Percentiles rank a stretch among this genome's conserved stretches.
Conservation (phyloP, 2,113 vertebrate species). For the Phoenicopterus ruber region DNA sequence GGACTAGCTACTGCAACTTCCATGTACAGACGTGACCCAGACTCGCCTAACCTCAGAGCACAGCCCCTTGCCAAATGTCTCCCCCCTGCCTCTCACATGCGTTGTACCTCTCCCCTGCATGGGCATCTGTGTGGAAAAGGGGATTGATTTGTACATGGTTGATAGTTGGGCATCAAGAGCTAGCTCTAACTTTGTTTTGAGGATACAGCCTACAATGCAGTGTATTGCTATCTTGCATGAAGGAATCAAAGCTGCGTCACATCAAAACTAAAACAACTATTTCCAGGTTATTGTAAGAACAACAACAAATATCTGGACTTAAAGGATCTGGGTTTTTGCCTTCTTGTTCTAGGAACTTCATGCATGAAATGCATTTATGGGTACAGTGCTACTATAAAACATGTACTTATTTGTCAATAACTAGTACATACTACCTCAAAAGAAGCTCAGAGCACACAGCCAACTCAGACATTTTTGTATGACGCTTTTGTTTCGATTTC, state of each 20-base stretch:
- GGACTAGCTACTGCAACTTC: not conserved
- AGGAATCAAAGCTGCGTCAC: not conserved
- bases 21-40: not conserved
- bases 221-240: not conserved
- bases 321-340: fast-evolving
- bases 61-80: fast-evolving
- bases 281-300: not conserved
- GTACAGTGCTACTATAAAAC: not conserved
- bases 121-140: not conserved
- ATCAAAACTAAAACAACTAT: not conserved
- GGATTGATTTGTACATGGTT: fast-evolving
- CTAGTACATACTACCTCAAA: not conserved
- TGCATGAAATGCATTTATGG: not conserved
- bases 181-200: not conserved
- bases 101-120: not conserved
- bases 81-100: fast-evolving
- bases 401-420: not conserved
- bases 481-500: not conserved
- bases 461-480: not conserved
- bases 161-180: not conserved
- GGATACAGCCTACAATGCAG: not conserved
- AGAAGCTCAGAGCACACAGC: not conserved
- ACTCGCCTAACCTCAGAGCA: not conserved
- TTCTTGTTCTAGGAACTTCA: not conserved
- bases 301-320: not conserved